Evolutionary conservation across 2,113 vertebrate species (phyloP).

Genomic region (Otis tarda): DNA sequence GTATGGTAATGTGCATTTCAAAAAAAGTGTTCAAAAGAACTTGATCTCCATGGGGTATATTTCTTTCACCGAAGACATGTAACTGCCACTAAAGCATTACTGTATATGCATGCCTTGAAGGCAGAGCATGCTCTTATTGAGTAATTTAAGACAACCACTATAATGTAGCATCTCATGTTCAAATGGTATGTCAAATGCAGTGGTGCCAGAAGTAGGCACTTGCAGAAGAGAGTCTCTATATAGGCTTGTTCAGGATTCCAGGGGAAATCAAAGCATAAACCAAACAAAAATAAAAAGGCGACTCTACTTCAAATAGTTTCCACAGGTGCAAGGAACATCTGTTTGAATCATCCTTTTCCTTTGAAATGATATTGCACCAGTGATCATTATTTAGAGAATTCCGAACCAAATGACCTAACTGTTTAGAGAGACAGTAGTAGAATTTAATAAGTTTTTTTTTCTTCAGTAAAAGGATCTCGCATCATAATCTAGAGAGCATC

Average conservation of each 20-base stretch:
- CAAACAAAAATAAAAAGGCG: constrained; percentile 60
- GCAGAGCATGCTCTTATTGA: constrained; percentile 36
- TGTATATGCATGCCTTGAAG: constrained; percentile 24
- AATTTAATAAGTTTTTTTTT: neutral
- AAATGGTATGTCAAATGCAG: constrained; percentile 19
- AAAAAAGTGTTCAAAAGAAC: neutral
- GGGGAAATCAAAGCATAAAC: constrained; percentile 54
- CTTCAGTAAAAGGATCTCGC: neutral
- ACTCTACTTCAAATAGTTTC: constrained; percentile 34
- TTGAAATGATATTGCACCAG: neutral
- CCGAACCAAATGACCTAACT: constrained; percentile 41
- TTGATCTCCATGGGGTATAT: neutral
- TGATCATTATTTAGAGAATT: constrained; percentile 30
- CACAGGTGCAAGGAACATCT: constrained; percentile 52
- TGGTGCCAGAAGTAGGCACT: constrained; percentile 35
- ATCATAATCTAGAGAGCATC: neutral
- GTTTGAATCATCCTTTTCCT: constrained; percentile 30
- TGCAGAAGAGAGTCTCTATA: neutral
- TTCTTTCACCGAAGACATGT: neutral
- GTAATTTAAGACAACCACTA: constrained; percentile 2
- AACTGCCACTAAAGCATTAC: neutral
- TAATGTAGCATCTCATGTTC: neutral
- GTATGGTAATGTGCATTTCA: neutral
- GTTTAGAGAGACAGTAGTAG: constrained; percentile 1
- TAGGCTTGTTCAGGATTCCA: constrained; percentile 34